Percentiles rank a stretch among this genome's conserved stretches.
Conservation (phyloP, 2,797 vertebrate species). For the Phalloptychus januarius region DNA sequence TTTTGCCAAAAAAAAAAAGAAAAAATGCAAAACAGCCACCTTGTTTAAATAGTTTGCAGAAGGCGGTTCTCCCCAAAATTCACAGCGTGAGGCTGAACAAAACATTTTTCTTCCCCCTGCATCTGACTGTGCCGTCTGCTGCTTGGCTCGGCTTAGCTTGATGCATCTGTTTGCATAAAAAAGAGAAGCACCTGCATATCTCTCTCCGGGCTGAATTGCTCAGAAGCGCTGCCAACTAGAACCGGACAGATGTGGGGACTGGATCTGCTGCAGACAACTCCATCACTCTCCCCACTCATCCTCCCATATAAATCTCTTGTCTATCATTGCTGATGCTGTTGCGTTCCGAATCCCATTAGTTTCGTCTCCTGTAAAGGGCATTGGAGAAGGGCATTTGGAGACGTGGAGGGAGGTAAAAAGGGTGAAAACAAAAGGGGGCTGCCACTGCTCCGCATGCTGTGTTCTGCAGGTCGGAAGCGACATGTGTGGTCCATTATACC, state of each 20-base stretch:
- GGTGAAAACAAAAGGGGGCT: conserved; percentile 23
- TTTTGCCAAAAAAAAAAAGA: conserved; percentile 48
- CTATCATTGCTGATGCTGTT: conserved; percentile 60
- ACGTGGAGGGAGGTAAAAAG: conserved; percentile 17
- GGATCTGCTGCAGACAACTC: conserved; percentile 71
- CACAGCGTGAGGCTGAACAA: conserved; percentile 62
- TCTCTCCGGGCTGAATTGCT: conserved; percentile 69
- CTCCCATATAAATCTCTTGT: conserved; percentile 72
- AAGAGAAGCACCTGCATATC: conserved; percentile 75
- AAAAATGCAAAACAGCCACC: conserved; percentile 49
- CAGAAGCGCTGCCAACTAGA: conserved; percentile 76
- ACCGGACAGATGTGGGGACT: conserved; percentile 76
- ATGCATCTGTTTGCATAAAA: conserved; percentile 68
- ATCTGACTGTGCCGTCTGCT: conserved; percentile 59
- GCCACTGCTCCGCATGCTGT: conserved; percentile 34
- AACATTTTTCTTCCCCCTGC: conserved; percentile 67
- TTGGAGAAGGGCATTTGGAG: conserved; percentile 47
- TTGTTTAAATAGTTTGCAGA: conserved; percentile 51
- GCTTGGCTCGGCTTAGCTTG: conserved; percentile 66
- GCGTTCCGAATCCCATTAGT: conserved; percentile 68
- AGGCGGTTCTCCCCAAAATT: conserved; percentile 45
- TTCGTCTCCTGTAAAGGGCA: conserved; percentile 59
- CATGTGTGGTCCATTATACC: conserved; percentile 67
- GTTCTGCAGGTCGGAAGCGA: conserved; percentile 46
- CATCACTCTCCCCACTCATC: conserved; percentile 73